phyloP scores from a whole-genome alignment of 2,797 vertebrate species.

The Rhabdophis nuchalis region DNA sequence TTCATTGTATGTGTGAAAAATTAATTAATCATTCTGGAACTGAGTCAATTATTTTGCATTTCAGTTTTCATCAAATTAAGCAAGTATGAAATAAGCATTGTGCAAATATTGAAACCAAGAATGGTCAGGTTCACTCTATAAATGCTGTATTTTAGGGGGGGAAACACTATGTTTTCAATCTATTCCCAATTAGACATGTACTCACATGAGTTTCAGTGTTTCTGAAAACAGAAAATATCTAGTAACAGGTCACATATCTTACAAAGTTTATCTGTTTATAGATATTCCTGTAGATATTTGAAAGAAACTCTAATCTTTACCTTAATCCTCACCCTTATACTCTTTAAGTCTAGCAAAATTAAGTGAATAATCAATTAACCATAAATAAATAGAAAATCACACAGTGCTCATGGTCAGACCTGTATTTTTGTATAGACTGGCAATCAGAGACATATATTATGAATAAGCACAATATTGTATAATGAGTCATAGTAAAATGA shows the following conservation, averaged over 20 bases:
- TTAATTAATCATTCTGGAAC: background rate
- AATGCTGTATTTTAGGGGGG: background rate
- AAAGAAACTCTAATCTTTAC: background rate
- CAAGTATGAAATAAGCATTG: background rate
- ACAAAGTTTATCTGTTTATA: background rate
- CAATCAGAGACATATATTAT: background rate
- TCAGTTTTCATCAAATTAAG: background rate
- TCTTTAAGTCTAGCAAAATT: background rate
- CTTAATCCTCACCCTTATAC: background rate
- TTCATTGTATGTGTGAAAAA: background rate
- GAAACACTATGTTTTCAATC: background rate
- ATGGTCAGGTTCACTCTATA: background rate
- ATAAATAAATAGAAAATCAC: background rate
- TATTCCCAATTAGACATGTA: background rate
- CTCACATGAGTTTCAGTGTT: background rate
- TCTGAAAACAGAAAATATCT: background rate
- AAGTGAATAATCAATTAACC: background rate
- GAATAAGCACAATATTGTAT: background rate
- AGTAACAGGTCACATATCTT: background rate
- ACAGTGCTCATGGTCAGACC: background rate
- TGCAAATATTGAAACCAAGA: background rate
- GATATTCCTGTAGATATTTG: background rate
- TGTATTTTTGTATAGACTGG: background rate
- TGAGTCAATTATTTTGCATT: background rate
- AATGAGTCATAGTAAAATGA: background rate